A percentile compares a stretch with the other conserved stretches of the same genome.
These are phyloP conservation scores for Bombylius major DNA, from an alignment of 2,888 invertebrate genomes.

Conservation along the genomic window DNA sequence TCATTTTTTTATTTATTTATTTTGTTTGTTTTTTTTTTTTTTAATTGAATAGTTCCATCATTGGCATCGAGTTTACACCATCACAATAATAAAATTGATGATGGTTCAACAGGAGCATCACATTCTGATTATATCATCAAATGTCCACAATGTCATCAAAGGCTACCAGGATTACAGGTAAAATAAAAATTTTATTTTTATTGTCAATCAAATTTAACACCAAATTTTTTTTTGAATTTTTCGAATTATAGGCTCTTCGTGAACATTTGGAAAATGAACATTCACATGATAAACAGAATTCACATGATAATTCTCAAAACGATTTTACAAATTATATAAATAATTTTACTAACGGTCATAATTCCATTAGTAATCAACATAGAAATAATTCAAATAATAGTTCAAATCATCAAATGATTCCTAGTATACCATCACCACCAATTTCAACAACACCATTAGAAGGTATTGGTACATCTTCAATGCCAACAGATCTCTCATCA, in stretches of 20 bases:
- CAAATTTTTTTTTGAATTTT: background rate
- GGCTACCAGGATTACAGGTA: conserved; percentile 35
- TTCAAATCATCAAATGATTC: conserved; percentile 4
- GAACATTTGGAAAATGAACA: conserved; percentile 38
- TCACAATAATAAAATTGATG: conserved; percentile 27
- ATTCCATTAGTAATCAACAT: conserved; percentile 9
- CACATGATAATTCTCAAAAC: conserved; percentile 7
- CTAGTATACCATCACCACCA: conserved; percentile 12
- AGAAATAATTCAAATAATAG: conserved; percentile 6
- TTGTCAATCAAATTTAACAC: background rate
- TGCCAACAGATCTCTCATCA: conserved; percentile 6
- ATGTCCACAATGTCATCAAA: conserved; percentile 38
- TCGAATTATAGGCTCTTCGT: conserved; percentile 32
- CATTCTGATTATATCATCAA: conserved; percentile 34
- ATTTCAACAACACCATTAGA: conserved; percentile 11
- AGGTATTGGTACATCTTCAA: background rate
- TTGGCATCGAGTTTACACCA: conserved; percentile 35
- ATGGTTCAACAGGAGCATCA: conserved; percentile 23
- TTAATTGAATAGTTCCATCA: conserved; percentile 28
- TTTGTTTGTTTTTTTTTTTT: too few relatives aligned
- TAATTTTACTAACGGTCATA: conserved; percentile 9
- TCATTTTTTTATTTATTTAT: too few relatives aligned
- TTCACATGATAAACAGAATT: conserved; percentile 31
- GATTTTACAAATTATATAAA: conserved; percentile 11
- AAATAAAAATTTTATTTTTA: conserved; percentile 5